These are phyloP conservation scores for Myiozetetes cayanensis DNA, from an alignment of 2,113 vertebrate genomes.

Conservation along the genomic window DNA sequence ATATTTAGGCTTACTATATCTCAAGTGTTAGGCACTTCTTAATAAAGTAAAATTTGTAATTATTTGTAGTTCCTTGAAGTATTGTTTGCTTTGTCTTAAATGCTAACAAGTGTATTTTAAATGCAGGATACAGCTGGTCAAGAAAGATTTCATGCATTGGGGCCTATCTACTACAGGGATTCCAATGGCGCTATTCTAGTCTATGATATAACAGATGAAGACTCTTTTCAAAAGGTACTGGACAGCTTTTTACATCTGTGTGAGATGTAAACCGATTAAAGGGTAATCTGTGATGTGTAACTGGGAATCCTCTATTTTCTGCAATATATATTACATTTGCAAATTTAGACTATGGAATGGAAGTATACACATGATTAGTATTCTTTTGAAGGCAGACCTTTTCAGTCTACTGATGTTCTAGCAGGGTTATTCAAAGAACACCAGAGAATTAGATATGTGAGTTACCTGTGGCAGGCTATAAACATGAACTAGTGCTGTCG, in stretches of 20 bases:
- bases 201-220: conserved; percentile 98
- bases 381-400: background rate
- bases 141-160: conserved; percentile 96
- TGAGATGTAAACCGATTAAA: background rate
- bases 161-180: conserved; percentile 99
- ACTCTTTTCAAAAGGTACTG: conserved; percentile 97
- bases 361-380: background rate
- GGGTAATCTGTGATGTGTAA: background rate
- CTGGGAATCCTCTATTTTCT: background rate
- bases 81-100: background rate
- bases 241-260: background rate
- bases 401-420: background rate
- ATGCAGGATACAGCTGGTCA: conserved; percentile 96
- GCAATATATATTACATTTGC: background rate
- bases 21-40: background rate
- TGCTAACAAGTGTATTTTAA: conserved; percentile 14
- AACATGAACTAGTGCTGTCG: background rate
- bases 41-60: background rate
- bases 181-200: conserved; percentile 97
- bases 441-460: background rate
- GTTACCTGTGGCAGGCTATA: background rate
- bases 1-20: background rate
- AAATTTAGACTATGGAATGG: background rate
- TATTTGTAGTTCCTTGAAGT: background rate
- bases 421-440: background rate